Evolutionary conservation across 1,140 invertebrate genomes (phyloP).

Genomic region (Ceratina australensis): DNA sequence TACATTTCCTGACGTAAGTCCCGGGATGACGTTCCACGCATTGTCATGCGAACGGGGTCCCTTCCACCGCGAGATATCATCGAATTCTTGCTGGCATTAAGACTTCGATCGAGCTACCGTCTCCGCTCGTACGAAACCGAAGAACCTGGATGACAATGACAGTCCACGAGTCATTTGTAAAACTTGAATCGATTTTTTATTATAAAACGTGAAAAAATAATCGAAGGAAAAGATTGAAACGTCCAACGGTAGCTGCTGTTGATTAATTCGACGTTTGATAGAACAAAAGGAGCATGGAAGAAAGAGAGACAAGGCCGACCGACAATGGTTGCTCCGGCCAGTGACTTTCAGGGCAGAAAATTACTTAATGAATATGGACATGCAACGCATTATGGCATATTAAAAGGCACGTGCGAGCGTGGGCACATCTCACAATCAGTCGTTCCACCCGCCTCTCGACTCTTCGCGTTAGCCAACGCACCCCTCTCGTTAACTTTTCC

Average conservation of each 20-base stretch:
- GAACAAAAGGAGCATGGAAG: too few relatives aligned
- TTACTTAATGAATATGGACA: slow-evolving; percentile 78
- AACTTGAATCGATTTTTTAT: too few relatives aligned
- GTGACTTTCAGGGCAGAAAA: slow-evolving; percentile 63
- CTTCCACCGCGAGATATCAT: slow-evolving; percentile 12
- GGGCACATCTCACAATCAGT: slow-evolving; percentile 55
- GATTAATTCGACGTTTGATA: too few relatives aligned
- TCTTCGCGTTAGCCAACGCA: slow-evolving; percentile 51
- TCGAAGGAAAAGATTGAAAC: too few relatives aligned
- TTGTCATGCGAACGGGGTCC: slow-evolving; percentile 25
- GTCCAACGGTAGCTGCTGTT: too few relatives aligned
- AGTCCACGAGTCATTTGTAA: too few relatives aligned
- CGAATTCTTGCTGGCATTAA: slow-evolving; percentile 32
- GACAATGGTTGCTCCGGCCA: slow-evolving; percentile 6
- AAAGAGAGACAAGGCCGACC: too few relatives aligned
- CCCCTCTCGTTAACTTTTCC: slow-evolving; percentile 6
- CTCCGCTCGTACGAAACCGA: neutral
- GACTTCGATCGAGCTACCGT: slow-evolving; percentile 18
- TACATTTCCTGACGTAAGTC: slow-evolving; percentile 33
- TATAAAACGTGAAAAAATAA: too few relatives aligned
- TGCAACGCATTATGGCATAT: slow-evolving; percentile 76
- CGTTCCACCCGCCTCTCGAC: slow-evolving; percentile 9
- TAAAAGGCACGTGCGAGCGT: slow-evolving; percentile 71
- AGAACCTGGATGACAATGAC: neutral
- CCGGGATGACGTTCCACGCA: slow-evolving; percentile 25